Evolutionary conservation across 2,113 vertebrate species (phyloP).

Genomic region (Rattus rattus): DNA sequence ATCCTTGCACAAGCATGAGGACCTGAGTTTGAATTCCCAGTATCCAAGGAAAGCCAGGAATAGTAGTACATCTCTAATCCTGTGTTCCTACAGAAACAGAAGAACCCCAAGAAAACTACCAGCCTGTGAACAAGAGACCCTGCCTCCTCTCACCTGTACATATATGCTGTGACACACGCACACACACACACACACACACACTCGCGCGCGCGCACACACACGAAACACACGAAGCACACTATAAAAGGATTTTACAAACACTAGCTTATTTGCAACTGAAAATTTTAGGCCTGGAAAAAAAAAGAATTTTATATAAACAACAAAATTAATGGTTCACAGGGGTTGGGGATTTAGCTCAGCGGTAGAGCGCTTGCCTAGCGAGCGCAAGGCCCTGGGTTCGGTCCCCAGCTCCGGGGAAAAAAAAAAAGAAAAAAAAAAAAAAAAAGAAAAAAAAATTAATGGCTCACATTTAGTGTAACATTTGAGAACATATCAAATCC

Average conservation of each 20-base stretch:
- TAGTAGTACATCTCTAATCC: background rate
- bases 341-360: too few species aligned
- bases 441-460: constrained; percentile 11
- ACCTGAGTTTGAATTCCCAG: background rate
- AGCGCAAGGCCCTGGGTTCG: too few species aligned
- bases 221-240: background rate
- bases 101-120: background rate
- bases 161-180: too few species aligned
- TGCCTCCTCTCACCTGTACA: background rate
- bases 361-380: too few species aligned
- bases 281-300: background rate
- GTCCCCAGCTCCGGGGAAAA: too few species aligned
- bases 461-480: constrained; percentile 2
- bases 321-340: constrained; percentile 3
- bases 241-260: constrained; percentile 13
- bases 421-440: too few species aligned
- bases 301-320: constrained; percentile 16
- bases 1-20: background rate
- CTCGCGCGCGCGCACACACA: too few species aligned
- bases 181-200: background rate
- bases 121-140: background rate
- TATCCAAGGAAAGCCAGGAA: background rate
- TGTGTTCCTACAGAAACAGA: background rate
- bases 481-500: background rate
- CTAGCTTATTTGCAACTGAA: constrained; percentile 22